Evolutionary conservation across 2,113 vertebrate genomes (phyloP), one percentile per base, ranked within the genome.

Genomic region (Antennarius striatus): DNA sequence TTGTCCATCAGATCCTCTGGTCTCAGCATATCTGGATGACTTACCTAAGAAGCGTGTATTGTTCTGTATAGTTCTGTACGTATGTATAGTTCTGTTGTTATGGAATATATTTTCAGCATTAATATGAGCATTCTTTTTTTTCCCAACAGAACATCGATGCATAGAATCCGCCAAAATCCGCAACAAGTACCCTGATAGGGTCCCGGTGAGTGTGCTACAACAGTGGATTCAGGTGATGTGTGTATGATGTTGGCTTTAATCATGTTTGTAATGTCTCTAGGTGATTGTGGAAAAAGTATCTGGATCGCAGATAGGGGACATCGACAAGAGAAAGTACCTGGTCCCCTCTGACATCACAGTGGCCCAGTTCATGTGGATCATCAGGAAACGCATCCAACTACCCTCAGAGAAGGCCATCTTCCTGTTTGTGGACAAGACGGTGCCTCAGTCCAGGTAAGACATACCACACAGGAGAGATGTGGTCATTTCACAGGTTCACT

Each of bases 281-380:
- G 97, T 99, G 83, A 98, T 99, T 29, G 97, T 99, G 90, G 98
- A 99, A 90, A 99, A 99, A 81, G 98, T 99, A 15, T 98, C 96
- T 0, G 96, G 96, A 74, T 98, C 96, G 67, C 96, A 98, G 90
- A 99, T 99, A 12, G 94, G 97, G 76, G 96, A 98, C 85, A 98
- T 99, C 51, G 96, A 99, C 90, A 99, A 99, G 90, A 92, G 96
- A 90, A 99, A 99, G 94, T 99, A 99, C 88, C 89, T 99, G 87
- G 97, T 98, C 63, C 98, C 97, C 0, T 98, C 97, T 30, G 98
- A 99, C 90, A 98, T 99, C 85, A 98, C 98, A 0, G 96, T 99
- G 93, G 96, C 96, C 54, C 97, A 99, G 92, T 99, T 99, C 91
- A 99, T 99, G 96, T 98, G 96, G 96, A 99, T 99, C 91, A 98